These are phyloP conservation scores for Ptilonorhynchus violaceus DNA, from an alignment of 2,113 vertebrate species.

Conservation along the genomic window DNA sequence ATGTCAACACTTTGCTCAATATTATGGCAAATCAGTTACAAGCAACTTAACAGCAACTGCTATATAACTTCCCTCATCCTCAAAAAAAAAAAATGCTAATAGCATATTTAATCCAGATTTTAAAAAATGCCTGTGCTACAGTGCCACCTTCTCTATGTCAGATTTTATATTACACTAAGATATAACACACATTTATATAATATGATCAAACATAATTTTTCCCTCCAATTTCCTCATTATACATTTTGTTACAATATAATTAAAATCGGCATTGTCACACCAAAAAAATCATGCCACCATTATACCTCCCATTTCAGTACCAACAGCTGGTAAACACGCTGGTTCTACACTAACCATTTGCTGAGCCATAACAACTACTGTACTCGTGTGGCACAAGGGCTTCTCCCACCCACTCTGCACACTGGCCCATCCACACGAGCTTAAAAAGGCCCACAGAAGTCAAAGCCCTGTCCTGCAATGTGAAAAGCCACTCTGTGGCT, in stretches of 20 bases:
- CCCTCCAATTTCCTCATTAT: background rate
- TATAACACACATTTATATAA: background rate
- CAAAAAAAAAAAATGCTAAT: background rate
- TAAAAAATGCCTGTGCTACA: background rate
- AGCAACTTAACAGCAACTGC: background rate
- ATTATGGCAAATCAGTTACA: background rate
- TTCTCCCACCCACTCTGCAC: background rate
- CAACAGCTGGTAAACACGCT: background rate
- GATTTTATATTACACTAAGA: background rate
- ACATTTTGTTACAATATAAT: background rate
- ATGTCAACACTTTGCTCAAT: background rate
- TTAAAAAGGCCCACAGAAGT: background rate
- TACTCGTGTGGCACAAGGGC: background rate
- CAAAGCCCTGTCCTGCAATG: background rate
- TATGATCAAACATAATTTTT: background rate
- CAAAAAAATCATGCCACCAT: background rate
- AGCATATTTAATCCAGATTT: background rate
- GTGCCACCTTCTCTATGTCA: background rate
- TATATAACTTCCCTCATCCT: background rate
- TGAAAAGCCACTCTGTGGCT: background rate
- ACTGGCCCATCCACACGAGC: background rate
- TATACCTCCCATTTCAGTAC: background rate
- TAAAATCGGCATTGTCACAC: background rate
- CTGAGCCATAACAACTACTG: background rate
- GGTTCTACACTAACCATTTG: background rate